A percentile compares a stretch with the other conserved stretches of the same genome.
Conservation (phyloP, 2,113 vertebrate species). For the Gobio gobio region DNA sequence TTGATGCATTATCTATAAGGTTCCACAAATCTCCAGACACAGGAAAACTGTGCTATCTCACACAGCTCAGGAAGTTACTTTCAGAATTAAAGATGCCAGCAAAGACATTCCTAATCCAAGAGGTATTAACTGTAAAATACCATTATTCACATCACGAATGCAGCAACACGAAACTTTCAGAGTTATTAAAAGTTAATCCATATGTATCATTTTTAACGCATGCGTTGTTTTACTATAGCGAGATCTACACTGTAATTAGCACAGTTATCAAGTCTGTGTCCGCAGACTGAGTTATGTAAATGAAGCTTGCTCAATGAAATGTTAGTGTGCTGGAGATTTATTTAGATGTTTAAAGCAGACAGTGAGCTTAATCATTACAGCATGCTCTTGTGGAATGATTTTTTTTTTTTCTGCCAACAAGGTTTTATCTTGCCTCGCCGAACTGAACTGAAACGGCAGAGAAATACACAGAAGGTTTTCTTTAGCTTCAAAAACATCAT, state of each 20-base stretch:
- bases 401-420: constrained; percentile 38
- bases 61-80: constrained; percentile 27
- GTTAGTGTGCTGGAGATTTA: constrained; percentile 13
- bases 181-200: constrained; percentile 38
- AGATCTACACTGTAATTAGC: constrained; percentile 1
- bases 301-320: neutral
- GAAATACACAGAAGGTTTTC: constrained; percentile 56
- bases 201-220: constrained; percentile 19
- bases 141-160: constrained; percentile 13
- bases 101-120: constrained; percentile 28
- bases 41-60: neutral
- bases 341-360: constrained; percentile 19
- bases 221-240: neutral
- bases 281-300: neutral
- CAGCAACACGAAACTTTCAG: constrained; percentile 20
- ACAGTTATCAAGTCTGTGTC: neutral
- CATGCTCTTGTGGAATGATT: constrained; percentile 53
- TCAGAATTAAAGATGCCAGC: constrained; percentile 4
- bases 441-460: constrained; percentile 55
- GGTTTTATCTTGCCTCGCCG: constrained; percentile 63
- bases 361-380: constrained; percentile 44
- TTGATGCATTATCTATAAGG: constrained; percentile 77
- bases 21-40: constrained; percentile 5
- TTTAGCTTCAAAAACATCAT: constrained; percentile 10
- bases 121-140: constrained; percentile 29